Base-by-base conservation (phyloP, 2,888 invertebrate species). In the Aradus depressus region DNA sequence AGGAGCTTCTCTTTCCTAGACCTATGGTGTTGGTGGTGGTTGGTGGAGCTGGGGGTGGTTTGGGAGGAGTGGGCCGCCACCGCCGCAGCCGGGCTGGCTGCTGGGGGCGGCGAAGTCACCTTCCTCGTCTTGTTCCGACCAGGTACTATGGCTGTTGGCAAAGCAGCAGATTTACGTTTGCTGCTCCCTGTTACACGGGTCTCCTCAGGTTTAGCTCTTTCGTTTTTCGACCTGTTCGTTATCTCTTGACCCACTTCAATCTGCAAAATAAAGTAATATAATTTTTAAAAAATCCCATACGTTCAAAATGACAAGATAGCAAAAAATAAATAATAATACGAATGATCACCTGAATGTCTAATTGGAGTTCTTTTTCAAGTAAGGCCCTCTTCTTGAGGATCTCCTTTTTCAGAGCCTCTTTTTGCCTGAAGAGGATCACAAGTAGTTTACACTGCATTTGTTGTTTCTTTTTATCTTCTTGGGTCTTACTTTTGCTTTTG, bases 361-460 rank as follows among this genome's bases (percentile, higher is more conserved):
- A 81, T 62, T 89, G 87, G 52, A 95, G 73, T 66, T 89, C 89
- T 62, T 88, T 86, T 65, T 92, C 91, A 50, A 95, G 76, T 14
- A 89, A 70, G 1, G 86, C 86, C 59, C 95, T 74, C 65, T 93
- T 93, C 63, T 90, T 84, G 56, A 92, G 76, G 58, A 95, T 95
- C 63, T 92, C 92, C 64, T 89, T 92, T 68, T 92, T 92, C 42
- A 96, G 76, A 61, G 84, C 72, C 67, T 93, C 93, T 65, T 92
- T 93, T 63, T 93, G 92, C 61, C 87, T 80, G 67, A 84, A 82
- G 19, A 91, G 74, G 32, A 84, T 72, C 64, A 84, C 80, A 65
- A 85, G 81, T 56, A 85, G 75, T 60, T 74, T 73, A 31, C 72
- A 72, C 53, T 72, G 71, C 16, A 71, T 67, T 48, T 74, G 70